phyloP scores from a whole-genome alignment of 2,113 vertebrate genomes.

The Microcebus murinus region DNA sequence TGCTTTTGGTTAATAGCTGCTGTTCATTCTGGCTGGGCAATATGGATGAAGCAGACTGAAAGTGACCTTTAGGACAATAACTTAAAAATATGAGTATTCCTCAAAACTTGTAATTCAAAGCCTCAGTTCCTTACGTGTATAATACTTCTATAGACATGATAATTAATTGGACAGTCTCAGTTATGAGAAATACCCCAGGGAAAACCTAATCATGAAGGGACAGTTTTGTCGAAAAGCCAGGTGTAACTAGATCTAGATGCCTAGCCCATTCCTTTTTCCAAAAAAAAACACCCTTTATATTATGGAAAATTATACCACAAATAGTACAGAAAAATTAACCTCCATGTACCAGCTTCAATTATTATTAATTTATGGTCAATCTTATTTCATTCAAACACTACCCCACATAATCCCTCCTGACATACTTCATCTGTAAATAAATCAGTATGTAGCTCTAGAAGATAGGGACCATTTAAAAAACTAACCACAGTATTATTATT shows the following conservation, averaged over 20 bases:
- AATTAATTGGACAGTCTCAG: neutral
- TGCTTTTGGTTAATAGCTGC: neutral
- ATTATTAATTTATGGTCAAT: neutral
- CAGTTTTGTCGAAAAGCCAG: neutral
- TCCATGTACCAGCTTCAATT: neutral
- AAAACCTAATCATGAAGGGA: neutral
- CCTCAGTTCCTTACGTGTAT: neutral
- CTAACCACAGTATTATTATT: neutral
- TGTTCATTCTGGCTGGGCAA: neutral
- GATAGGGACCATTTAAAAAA: neutral
- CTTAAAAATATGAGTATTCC: neutral
- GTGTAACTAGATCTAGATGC: neutral
- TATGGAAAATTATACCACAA: neutral
- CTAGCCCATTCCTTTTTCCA: neutral
- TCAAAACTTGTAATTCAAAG: neutral
- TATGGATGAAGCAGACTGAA: neutral
- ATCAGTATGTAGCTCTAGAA: conserved; percentile 8
- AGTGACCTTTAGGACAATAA: neutral
- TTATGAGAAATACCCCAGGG: conserved; percentile 5
- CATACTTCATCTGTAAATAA: neutral
- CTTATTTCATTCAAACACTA: neutral
- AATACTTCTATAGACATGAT: neutral
- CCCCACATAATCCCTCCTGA: neutral
- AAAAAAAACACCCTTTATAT: neutral
- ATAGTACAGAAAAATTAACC: neutral